Evolutionary conservation across 1,140 invertebrate species (phyloP), one percentile per base, ranked within the genome.

Genomic region (Leptinotarsa defecta): DNA sequence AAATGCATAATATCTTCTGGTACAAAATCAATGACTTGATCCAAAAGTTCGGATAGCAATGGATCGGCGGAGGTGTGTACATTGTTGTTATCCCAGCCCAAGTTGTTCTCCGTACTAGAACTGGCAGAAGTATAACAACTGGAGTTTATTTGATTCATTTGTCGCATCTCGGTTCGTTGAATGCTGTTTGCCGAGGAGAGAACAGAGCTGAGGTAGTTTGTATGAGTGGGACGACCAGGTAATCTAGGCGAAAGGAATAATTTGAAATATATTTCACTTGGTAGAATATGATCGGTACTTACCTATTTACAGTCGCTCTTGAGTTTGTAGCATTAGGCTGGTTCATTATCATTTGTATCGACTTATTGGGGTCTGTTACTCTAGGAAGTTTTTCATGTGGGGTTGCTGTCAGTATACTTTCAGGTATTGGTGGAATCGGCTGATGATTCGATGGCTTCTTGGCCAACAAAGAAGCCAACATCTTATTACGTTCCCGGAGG

Each of bases 401-500:
- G 27, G 88, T 91, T 65, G 89, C 91, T 63, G 86, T 91, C 87
- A 90, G 91, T 85, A 89, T 88, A 87, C 88, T 91, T 22, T 89
- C 87, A 76, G 91, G 88, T 75, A 92, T 88, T 70, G 89, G 89
- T 77, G 91, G 90, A 73, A 93, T 90, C 3, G 88, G 88, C 61
- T 92, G 91, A 68, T 91, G 90, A 52, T 91, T 89, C n/a, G 92
- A 89, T 69, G 93, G 91, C 79, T 93, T 91, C 83, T 93, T 93
- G 13, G 94, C 93, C 80, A 97, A 86, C 73, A 97, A 85, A 64
- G 92, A 91, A 13, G 95, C 94, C 76, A 97, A 87, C 90, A 97
- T 94, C 80, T 93, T 92, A 86, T 98, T 98, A 81, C 92, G 93
- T 84, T 94, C 90, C 85, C 92, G 93, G 4, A 95, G 87, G 73